Evolutionary conservation across 1,140 invertebrate species (phyloP).

Genomic region (Aricia agestis): DNA sequence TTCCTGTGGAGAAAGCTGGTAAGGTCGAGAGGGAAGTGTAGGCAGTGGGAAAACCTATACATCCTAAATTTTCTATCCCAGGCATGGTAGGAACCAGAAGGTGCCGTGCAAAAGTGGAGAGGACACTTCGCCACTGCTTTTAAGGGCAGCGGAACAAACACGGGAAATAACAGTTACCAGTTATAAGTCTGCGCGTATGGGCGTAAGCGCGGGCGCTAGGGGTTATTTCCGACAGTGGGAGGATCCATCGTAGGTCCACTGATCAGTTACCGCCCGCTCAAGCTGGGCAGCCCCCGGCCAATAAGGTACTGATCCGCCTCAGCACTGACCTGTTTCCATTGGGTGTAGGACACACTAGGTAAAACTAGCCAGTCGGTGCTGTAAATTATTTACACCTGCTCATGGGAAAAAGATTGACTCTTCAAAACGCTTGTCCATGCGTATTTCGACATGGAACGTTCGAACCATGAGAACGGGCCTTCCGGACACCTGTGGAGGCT

Average conservation of each 20-base stretch:
- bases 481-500: no score
- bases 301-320: constrained; percentile 29
- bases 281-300: constrained; percentile 33
- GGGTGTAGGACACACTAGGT: no score
- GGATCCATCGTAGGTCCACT: constrained; percentile 24
- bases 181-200: constrained; percentile 26
- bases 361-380: no score
- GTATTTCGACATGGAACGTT: no score
- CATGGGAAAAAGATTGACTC: no score
- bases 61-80: no score
- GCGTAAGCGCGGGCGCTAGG: constrained; percentile 27
- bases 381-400: no score
- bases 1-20: constrained; percentile 17
- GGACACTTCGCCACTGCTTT: no score
- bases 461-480: no score
- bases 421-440: no score
- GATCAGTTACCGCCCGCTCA: constrained; percentile 30
- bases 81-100: background rate
- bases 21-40: constrained; percentile 19
- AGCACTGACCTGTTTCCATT: no score
- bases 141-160: constrained; percentile 18
- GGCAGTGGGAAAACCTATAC: constrained; percentile 10
- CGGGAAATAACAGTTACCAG: constrained; percentile 31
- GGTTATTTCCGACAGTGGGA: constrained; percentile 30
- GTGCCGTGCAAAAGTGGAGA: no score